phyloP scores from a whole-genome alignment of 2,888 invertebrate genomes.

The Drosophila nr. fundita region DNA sequence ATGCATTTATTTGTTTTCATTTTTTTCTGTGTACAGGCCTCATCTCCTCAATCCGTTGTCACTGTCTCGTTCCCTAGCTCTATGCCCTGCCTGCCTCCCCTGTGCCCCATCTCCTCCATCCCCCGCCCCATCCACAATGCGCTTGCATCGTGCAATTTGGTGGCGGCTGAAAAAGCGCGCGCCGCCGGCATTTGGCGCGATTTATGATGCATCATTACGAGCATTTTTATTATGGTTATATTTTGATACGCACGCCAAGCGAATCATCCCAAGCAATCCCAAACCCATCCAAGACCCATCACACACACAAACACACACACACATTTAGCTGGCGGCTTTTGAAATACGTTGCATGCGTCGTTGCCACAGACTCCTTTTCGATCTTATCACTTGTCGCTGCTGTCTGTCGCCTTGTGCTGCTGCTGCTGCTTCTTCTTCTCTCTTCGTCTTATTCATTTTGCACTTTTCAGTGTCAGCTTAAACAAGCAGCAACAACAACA shows the following conservation, averaged over 20 bases:
- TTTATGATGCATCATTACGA: conserved; percentile 77
- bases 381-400: conserved; percentile 58
- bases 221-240: conserved; percentile 73
- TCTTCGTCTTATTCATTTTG: neutral
- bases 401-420: conserved; percentile 32
- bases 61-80: neutral
- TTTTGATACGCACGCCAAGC: conserved; percentile 72
- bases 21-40: neutral
- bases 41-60: neutral
- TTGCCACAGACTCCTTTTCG: conserved; percentile 14
- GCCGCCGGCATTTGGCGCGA: conserved; percentile 64
- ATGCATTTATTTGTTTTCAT: conserved; percentile 10
- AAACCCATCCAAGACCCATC: conserved; percentile 13
- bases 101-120: neutral
- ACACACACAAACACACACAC: conserved; percentile 7
- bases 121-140: neutral
- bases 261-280: conserved; percentile 44
- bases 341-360: conserved; percentile 14
- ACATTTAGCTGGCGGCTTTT: conserved; percentile 26
- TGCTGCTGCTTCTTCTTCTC: neutral
- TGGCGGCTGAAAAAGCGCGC: conserved; percentile 38
- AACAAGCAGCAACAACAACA: conserved; percentile 4
- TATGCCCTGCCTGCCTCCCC: neutral
- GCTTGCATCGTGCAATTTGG: conserved; percentile 29
- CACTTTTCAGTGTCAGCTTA: conserved; percentile 20